Evolutionary conservation across 2,888 invertebrate genomes (phyloP), one percentile per base, ranked within the genome.

Genomic region (Psococerastis gibbosa): DNA sequence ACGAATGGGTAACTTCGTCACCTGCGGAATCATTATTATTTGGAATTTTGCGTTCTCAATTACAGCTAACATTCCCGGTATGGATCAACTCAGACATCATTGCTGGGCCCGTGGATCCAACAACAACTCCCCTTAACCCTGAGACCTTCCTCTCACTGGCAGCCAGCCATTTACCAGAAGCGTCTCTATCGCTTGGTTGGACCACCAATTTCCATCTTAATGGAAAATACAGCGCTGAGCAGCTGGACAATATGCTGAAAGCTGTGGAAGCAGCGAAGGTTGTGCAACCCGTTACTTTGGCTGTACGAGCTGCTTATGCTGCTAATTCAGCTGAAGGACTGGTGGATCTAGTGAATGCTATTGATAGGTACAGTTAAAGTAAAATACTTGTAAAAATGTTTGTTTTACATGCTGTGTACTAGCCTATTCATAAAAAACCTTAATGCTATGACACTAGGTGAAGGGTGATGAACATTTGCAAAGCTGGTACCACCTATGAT

Each of bases 71-170:
- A 0, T 75, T 75, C 54, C 87, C 87, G 0, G 57, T 91, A 3
- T 87, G 85, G 83, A 59, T 91, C 45, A 91, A 91, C 59, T 88
- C 89, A 0, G 91, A 91, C 59, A 82, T 91, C 49, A 61, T 84
- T 3, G 56, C 64, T 0, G 89, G 89, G 0, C 88, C 88, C 1
- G 70, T 78, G 1, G 68, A 75, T 45, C 59, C 68, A 6, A 65
- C 64, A 1, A 52, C 2, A 55, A 64, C 0, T 58, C 78, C 81
- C 0, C 75, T 88, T 1, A 69, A 80, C 54, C 62, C 77, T 0
- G 57, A 55, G 3, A 53, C 57, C 46, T 91, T 91, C 60, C 60
- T 89, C 20, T 54, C 58, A 1, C 64, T 70, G 2, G 70, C 62
- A 9, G 51, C 68, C 1, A 62, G 68, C 41, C 60, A 65, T 32